A percentile compares a stretch with the other conserved stretches of the same genome.
Evolutionary conservation across 1,140 invertebrate species (phyloP).

Genomic region (Drosophila tristis): DNA sequence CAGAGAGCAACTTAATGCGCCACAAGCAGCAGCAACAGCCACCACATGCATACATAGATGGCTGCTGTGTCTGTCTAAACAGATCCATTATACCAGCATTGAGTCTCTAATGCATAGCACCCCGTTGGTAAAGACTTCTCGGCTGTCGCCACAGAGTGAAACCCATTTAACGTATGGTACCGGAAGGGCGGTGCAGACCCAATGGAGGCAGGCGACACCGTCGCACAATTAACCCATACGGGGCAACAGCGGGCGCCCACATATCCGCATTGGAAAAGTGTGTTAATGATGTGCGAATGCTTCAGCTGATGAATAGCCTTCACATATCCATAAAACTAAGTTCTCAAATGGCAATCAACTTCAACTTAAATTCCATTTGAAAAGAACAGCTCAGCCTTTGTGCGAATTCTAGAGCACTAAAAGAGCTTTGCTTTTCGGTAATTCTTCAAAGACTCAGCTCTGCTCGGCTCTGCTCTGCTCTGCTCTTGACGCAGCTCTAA

Average conservation of each 20-base stretch:
- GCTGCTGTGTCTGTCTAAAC: no score
- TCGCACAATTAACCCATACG: conserved; percentile 35
- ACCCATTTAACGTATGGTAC: conserved; percentile 40
- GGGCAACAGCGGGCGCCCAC: conserved; percentile 40
- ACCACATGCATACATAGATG: no score
- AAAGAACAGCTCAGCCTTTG: background rate
- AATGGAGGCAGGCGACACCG: conserved; percentile 4
- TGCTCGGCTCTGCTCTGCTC: conserved; percentile 22
- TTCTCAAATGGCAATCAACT: background rate
- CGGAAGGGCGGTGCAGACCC: conserved; percentile 31
- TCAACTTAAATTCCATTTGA: background rate
- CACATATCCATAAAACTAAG: conserved; percentile 1
- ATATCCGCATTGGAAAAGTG: conserved; percentile 35
- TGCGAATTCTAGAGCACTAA: conserved; percentile 11
- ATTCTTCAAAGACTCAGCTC: conserved; percentile 24
- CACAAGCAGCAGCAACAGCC: background rate
- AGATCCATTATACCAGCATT: no score
- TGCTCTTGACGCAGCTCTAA: conserved; percentile 12
- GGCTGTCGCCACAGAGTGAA: conserved; percentile 40
- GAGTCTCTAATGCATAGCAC: conserved; percentile 19
- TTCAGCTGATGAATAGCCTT: conserved; percentile 17
- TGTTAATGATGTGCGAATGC: conserved; percentile 46
- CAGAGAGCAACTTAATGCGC: conserved; percentile 42
- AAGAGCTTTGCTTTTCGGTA: conserved; percentile 11
- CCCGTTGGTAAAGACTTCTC: conserved; percentile 9